phyloP scores from a whole-genome alignment of 2,113 vertebrate genomes.

The Chauna torquata region DNA sequence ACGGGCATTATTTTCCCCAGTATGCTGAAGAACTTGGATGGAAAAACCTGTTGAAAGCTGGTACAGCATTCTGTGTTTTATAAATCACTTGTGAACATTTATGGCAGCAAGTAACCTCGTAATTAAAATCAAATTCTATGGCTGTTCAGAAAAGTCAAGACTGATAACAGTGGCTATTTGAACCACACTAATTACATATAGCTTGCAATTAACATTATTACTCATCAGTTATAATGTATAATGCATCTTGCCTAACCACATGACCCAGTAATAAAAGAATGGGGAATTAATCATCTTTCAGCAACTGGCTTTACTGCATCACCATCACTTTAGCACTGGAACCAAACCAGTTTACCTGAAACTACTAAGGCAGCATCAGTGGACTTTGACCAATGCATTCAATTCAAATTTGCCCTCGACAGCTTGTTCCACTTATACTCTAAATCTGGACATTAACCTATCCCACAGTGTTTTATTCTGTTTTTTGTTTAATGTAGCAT shows the following conservation, averaged over 20 bases:
- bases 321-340: neutral
- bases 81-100: constrained; percentile 56
- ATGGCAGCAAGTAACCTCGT: constrained; percentile 11
- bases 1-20: neutral
- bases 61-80: constrained; percentile 1
- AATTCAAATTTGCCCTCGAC: neutral
- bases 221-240: constrained; percentile 32
- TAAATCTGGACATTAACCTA: neutral
- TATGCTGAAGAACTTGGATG: neutral
- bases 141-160: constrained; percentile 22
- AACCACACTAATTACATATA: constrained; percentile 44
- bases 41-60: neutral
- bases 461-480: neutral
- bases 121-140: constrained; percentile 63
- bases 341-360: neutral
- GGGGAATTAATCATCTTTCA: neutral
- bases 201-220: constrained; percentile 62
- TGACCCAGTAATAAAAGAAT: neutral
- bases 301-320: neutral
- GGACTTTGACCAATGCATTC: neutral
- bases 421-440: neutral
- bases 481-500: neutral
- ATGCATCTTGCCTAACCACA: constrained; percentile 30
- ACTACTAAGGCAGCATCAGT: neutral
- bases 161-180: neutral